Evolutionary conservation across 2,113 vertebrate species (phyloP), one percentile per base, ranked within the genome.

Genomic region (Sturnus vulgaris): DNA sequence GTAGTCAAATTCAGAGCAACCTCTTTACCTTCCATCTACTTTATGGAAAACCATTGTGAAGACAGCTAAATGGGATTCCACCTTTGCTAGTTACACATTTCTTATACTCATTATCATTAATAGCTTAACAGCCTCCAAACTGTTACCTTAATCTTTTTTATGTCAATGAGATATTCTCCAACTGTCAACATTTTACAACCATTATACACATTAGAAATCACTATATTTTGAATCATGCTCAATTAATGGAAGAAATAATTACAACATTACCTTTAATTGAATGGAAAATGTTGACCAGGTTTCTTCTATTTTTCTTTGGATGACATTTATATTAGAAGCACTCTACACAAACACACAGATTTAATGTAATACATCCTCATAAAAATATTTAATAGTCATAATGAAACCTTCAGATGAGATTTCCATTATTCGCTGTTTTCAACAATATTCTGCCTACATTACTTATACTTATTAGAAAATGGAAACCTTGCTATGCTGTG

Each of bases 221-320:
- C 68, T 89, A 25, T 75, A 78, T 92, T 90, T 90, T 70, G 86
- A 93, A 90, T 90, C 47, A 96, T 81, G 55, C 61, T 44, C 49
- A 91, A 96, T 92, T 95, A 92, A 92, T 9, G 1, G 72, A 82
- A 91, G 83, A 90, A 93, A 83, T 92, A 87, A 92, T 93, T 93
- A 30, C 78, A 92, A 42, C 53, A 81, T 91, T 83, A 52, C 66
- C 33, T 75, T 92, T 96, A 93, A 93, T 93, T 72, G 50, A 93
- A 90, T 84, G 40, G 84, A 86, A 95, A 90, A 79, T 61, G 64
- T 95, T 95, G 89, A 95, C 80, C 72, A 76, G 14, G 44, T 90
- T 94, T 93, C 55, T 57, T 66, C 35, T 81, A 56, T 71, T 86
- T 95, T 91, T 80, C 24, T 73, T 86, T 76, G 44, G 75, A 60